Evolutionary conservation across 2,888 invertebrate genomes (phyloP).

Genomic region (Eustalomyia histrio): DNA sequence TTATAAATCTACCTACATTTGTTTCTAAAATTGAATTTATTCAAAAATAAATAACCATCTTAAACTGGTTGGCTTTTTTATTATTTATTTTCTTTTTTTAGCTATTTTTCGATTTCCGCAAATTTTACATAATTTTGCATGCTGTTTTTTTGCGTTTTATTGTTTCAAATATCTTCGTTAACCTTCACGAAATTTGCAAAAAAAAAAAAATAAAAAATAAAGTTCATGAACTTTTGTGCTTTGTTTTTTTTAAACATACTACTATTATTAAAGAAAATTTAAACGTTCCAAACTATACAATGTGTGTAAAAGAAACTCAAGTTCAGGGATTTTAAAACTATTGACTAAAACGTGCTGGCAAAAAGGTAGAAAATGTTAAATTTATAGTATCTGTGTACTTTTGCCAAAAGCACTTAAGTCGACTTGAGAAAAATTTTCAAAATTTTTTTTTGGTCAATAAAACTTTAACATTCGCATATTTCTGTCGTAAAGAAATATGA

Average conservation of each 20-base stretch:
- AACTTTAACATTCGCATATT: no score
- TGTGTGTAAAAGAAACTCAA: conserved; percentile 28
- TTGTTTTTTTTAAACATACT: conserved; percentile 5
- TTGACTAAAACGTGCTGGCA: background rate
- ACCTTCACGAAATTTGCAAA: conserved; percentile 44
- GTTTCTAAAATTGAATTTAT: background rate
- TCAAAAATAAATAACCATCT: background rate
- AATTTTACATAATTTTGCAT: conserved; percentile 44
- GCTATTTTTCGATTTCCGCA: conserved; percentile 26
- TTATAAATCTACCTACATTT: conserved; percentile 4
- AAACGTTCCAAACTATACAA: background rate
- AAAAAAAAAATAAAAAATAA: no score
- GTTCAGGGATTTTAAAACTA: conserved; percentile 33
- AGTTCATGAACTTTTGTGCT: conserved; percentile 51
- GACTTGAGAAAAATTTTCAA: no score
- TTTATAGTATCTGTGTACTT: no score
- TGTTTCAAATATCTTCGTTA: conserved; percentile 1
- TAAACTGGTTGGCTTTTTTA: background rate
- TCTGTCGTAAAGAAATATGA: no score
- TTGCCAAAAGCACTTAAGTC: no score
- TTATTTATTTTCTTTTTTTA: conserved; percentile 2
- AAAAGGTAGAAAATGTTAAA: no score
- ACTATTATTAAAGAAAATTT: conserved; percentile 15
- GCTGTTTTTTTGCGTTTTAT: conserved; percentile 3
- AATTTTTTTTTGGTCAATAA: no score